These are phyloP conservation scores for Tychaedon coryphoeus DNA, from an alignment of 2,113 vertebrate species.

Conservation along the genomic window DNA sequence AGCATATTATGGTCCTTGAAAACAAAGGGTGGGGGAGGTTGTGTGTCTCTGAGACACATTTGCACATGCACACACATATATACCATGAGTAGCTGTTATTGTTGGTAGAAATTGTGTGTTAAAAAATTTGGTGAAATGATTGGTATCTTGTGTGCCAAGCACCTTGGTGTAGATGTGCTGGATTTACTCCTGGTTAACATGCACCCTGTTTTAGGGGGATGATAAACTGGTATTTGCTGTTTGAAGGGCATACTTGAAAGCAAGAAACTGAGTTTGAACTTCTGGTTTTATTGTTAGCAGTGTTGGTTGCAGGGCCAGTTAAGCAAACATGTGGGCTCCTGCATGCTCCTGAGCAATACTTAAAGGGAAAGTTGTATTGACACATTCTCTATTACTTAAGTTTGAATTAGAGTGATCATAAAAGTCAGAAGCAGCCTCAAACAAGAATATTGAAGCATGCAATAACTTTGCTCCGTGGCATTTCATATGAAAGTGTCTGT, in stretches of 20 bases:
- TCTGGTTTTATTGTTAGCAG: slow-evolving; percentile 63
- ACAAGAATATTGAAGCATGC: slow-evolving; percentile 5
- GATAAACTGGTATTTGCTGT: slow-evolving; percentile 58
- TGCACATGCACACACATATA: background rate
- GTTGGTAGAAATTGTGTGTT: background rate
- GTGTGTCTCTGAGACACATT: background rate
- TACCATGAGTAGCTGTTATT: background rate
- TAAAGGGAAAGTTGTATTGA: slow-evolving; percentile 60
- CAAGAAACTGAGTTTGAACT: slow-evolving; percentile 64
- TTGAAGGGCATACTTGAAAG: slow-evolving; percentile 63
- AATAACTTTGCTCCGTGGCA: background rate
- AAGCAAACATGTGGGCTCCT: slow-evolving; percentile 60
- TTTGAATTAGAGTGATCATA: slow-evolving; percentile 40
- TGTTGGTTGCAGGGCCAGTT: slow-evolving; percentile 54
- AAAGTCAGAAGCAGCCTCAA: slow-evolving; percentile 35
- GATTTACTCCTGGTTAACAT: slow-evolving; percentile 28
- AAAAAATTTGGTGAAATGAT: background rate
- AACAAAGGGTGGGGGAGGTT: background rate
- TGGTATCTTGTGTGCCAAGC: background rate
- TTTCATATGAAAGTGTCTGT: background rate
- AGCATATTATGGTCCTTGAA: slow-evolving; percentile 39
- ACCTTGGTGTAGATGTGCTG: background rate
- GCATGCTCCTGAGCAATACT: slow-evolving; percentile 46
- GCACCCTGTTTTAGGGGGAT: background rate
- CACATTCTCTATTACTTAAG: slow-evolving; percentile 27